A percentile compares a stretch with the other conserved stretches of the same genome.
Conservation (phyloP, 1,140 invertebrate species). For the Portunus trituberculatus region DNA sequence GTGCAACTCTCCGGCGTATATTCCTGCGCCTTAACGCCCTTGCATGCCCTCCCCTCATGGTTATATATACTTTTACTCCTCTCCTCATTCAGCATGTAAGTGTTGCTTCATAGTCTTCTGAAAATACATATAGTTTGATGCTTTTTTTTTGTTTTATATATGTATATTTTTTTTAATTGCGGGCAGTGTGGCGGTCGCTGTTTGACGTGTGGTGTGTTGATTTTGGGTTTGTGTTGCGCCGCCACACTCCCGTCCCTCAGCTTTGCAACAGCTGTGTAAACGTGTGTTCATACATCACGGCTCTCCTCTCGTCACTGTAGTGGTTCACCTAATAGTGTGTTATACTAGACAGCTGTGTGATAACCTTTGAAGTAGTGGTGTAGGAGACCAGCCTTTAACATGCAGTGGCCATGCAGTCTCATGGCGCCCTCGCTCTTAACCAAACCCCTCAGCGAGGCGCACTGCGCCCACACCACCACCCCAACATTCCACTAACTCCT, state of each 20-base stretch:
- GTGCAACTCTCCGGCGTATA: not conserved
- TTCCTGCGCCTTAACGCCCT: not conserved
- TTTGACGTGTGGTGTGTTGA: not conserved
- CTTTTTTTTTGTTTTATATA: not conserved
- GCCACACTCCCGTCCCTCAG: not conserved
- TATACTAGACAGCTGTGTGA: not conserved
- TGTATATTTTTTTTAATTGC: not conserved
- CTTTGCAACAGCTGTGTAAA: constrained; percentile 10
- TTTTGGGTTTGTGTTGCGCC: not conserved
- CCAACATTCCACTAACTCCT: not conserved
- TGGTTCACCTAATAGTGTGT: not conserved
- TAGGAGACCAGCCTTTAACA: not conserved
- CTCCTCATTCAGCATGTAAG: not conserved
- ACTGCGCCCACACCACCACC: not conserved
- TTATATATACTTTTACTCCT: not conserved
- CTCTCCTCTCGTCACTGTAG: not conserved
- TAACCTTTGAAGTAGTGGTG: not conserved
- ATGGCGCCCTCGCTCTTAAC: not conserved
- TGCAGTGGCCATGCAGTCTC: not conserved
- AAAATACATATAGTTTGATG: not conserved
- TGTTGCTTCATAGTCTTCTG: not conserved
- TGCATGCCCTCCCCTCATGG: not conserved
- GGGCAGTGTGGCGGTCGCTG: not conserved
- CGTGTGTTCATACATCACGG: not conserved
- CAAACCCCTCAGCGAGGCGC: not conserved